These are phyloP conservation scores for Ageneiosus marmoratus DNA, from an alignment of 2,113 vertebrate species.

Conservation along the genomic window DNA sequence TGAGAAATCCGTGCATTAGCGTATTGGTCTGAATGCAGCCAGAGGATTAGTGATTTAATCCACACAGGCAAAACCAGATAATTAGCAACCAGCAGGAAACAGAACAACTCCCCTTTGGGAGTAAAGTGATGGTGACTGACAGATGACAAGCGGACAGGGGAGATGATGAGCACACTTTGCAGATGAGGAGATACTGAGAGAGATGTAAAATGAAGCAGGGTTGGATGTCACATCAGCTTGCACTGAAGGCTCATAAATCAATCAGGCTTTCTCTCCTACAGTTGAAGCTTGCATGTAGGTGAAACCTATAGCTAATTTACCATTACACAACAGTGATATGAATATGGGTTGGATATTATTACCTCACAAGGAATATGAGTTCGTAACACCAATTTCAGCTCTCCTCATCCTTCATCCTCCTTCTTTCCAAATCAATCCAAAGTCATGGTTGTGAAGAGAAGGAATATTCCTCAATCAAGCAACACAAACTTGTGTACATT, in stretches of 20 bases:
- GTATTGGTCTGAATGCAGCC: constrained; percentile 26
- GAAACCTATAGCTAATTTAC: background rate
- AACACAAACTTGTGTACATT: background rate
- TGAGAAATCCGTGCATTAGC: constrained; percentile 36
- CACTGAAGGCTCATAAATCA: constrained; percentile 1
- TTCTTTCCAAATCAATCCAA: background rate
- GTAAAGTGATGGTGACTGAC: constrained; percentile 15
- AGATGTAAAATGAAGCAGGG: constrained; percentile 12
- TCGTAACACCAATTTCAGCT: background rate
- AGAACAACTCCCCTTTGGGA: background rate
- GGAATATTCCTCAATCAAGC: background rate
- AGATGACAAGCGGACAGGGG: constrained; percentile 15
- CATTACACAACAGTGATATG: background rate
- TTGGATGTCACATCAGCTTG: background rate
- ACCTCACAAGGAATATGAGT: background rate
- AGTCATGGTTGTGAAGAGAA: background rate
- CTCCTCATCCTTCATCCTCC: background rate
- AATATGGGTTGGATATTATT: background rate
- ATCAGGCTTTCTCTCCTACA: background rate
- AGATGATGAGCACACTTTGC: background rate
- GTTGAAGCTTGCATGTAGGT: background rate
- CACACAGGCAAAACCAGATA: constrained; percentile 24
- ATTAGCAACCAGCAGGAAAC: constrained; percentile 15
- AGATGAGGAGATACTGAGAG: background rate
- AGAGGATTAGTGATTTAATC: constrained; percentile 44